phyloP scores from a whole-genome alignment of 2,797 vertebrate species.

The Gymnodraco acuticeps region DNA sequence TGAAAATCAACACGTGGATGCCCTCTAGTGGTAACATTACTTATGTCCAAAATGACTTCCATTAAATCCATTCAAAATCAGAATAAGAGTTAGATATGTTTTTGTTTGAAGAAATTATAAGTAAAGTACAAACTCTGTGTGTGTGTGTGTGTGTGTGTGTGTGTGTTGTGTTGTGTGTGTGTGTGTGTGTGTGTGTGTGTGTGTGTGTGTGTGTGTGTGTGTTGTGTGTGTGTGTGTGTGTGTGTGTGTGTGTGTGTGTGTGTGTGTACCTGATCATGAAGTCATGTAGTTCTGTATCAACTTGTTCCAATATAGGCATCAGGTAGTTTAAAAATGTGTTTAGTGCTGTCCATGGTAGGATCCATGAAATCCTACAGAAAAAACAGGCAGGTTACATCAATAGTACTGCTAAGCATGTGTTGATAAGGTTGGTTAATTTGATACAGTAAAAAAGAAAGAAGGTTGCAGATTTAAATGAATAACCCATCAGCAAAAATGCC shows the following conservation, averaged over 20 bases:
- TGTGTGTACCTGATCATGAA: conserved; percentile 86
- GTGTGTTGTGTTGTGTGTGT: conserved; percentile 17
- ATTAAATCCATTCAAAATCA: not conserved
- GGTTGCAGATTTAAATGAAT: not conserved
- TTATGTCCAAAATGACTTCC: not conserved
- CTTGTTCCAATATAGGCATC: conserved; percentile 88
- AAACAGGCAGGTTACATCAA: not conserved
- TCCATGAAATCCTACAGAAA: conserved; percentile 89
- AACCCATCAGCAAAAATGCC: too few relatives aligned
- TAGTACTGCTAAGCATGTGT: not conserved
- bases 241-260: not conserved
- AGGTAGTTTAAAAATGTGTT: conserved; percentile 90
- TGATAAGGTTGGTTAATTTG: not conserved
- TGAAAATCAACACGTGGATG: conserved; percentile 44
- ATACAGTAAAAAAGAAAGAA: not conserved
- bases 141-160: not conserved
- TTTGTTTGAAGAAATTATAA: not conserved
- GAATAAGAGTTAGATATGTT: too few relatives aligned
- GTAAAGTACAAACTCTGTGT: not conserved
- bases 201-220: not conserved
- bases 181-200: not conserved
- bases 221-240: too few relatives aligned
- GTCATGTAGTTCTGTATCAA: conserved; percentile 83
- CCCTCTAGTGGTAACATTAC: conserved; percentile 64
- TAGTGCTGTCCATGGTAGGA: conserved; percentile 90